Evolutionary conservation across 2,797 vertebrate genomes (phyloP), one percentile per base, ranked within the genome.

Genomic region (Hypotaenidia philippensis): DNA sequence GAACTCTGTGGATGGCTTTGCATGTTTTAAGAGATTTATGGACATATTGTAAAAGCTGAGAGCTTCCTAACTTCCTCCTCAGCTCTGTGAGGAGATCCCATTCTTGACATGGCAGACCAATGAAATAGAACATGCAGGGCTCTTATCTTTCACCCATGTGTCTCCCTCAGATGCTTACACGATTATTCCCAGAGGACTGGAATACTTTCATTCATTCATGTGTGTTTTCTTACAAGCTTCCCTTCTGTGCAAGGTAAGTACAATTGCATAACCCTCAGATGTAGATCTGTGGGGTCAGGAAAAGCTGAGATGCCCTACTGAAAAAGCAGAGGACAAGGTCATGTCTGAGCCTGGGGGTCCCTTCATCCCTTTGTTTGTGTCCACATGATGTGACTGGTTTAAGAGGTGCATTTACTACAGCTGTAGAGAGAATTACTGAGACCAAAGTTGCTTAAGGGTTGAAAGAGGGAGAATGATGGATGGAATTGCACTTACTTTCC

Each of bases 161-260:
- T 53, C 13, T 79, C 19, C 60, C n/a, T 65, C 9, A 5, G 8
- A 18, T 49, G 6, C 16, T 76, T 55, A 3, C 9, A 14, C 11
- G 10, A 21, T 61, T 63, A 18, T 57, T 71, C 66, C 21, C 40
- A 47, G 17, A 79, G 19, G 8, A 64, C 49, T 7, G 2, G 9
- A 74, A 32, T 40, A 18, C 22, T 63, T 89, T 6, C 50, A 56
- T 23, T 57, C 4, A 2, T 59, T 71, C 5, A 13, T 53, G 25
- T 49, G 18, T 68, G 11, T 20, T n/a, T 65, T 36, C 41, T 72
- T 57, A 34, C 2, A 50, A 70, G 38, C 10, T 86, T 64, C 21
- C 11, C 7, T 23, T 74, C 26, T 0, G 0, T n/a, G 8, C 10
- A 59, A 60, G 22, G 20, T 36, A 79, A 55, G 7, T 32, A 36